phyloP scores from a whole-genome alignment of 2,113 vertebrate species.

The Oreocharis arfaki region DNA sequence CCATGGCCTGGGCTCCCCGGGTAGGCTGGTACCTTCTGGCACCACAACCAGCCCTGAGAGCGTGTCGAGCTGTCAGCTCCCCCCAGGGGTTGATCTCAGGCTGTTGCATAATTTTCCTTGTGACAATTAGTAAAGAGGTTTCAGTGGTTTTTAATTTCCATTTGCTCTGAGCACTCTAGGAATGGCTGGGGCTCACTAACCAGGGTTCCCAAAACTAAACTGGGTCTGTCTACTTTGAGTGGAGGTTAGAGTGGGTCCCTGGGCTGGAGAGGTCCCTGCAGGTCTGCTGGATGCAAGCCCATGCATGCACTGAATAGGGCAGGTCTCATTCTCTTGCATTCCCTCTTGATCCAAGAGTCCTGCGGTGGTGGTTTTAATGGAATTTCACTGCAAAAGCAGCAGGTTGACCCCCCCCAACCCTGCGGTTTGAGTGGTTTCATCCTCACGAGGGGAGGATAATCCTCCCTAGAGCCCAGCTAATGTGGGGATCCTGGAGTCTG shows the following conservation, averaged over 20 bases:
- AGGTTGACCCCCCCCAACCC: neutral
- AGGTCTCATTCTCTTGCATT: neutral
- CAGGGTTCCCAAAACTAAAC: neutral
- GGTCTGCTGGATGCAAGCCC: neutral
- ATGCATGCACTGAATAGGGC: neutral
- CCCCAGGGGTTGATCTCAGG: neutral
- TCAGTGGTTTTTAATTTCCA: neutral
- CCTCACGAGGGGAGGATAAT: neutral
- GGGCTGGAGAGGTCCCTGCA: neutral
- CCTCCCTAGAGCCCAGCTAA: neutral
- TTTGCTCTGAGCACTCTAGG: neutral
- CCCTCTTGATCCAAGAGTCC: neutral
- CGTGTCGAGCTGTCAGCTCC: neutral
- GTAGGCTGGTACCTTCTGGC: neutral
- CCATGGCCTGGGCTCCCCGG: neutral
- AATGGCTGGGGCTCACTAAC: neutral
- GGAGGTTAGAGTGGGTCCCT: neutral
- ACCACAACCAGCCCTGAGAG: neutral
- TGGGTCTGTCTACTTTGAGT: neutral
- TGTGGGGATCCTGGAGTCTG: accelerated
- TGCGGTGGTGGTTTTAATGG: neutral
- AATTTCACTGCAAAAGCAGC: neutral
- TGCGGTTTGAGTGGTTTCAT: neutral
- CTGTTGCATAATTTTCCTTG: neutral
- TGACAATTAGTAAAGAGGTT: neutral